Conservation (phyloP, 2,888 invertebrate species). For the Leucophenga montana region DNA sequence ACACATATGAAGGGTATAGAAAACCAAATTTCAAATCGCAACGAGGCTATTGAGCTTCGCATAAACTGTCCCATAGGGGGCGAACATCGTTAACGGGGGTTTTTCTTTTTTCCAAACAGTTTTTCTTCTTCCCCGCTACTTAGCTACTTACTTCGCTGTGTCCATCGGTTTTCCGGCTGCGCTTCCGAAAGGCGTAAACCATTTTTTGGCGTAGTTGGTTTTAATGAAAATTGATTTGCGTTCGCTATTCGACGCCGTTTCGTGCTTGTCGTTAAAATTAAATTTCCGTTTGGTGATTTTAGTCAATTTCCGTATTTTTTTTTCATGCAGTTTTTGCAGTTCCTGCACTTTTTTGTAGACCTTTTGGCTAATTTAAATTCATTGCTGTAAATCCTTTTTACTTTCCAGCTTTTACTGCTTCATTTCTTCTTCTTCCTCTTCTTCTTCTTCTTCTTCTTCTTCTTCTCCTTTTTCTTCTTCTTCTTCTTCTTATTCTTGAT, state of each 20-base stretch:
- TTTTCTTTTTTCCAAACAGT: no score
- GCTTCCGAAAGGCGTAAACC: constrained; percentile 7
- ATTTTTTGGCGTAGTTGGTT: constrained; percentile 5
- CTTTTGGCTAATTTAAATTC: constrained; percentile 23
- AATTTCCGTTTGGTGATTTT: constrained; percentile 43
- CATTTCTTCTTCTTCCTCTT: background rate
- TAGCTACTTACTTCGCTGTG: no score
- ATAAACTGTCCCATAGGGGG: constrained; percentile 11
- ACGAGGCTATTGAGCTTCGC: background rate
- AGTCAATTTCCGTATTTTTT: constrained; percentile 40
- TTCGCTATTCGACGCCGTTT: background rate
- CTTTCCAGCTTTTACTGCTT: background rate
- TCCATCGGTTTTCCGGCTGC: background rate
- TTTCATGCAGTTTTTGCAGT: background rate
- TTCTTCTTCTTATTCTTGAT: no score
- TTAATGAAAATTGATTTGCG: constrained; percentile 60
- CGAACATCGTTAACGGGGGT: constrained; percentile 19
- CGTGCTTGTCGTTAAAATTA: constrained; percentile 31
- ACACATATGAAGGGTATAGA: background rate
- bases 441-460: background rate
- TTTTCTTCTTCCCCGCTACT: no score
- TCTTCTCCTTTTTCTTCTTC: background rate
- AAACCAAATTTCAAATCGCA: background rate
- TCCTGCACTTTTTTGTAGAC: background rate
- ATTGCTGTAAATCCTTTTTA: constrained; percentile 14